Conservation (phyloP, 2,113 vertebrate species). For the Cichladusa arquata region DNA sequence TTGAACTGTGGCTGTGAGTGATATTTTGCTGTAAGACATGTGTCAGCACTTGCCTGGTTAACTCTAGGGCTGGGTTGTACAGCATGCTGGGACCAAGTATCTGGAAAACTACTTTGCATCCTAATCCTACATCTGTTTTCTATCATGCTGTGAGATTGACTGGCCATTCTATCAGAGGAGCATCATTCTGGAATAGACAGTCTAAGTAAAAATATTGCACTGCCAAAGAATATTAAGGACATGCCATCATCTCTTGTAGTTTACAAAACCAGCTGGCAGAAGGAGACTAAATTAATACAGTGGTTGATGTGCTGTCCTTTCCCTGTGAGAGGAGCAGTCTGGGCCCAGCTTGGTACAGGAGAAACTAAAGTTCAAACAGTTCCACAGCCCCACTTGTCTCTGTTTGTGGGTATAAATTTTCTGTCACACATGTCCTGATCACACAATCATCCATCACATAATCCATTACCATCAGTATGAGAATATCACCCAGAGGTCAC, state of each 20-base stretch:
- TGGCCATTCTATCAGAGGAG: conserved; percentile 70
- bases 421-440: not conserved
- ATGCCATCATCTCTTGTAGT: conserved; percentile 48
- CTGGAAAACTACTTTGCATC: conserved; percentile 83
- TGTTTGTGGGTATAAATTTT: not conserved
- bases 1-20: conserved; percentile 85
- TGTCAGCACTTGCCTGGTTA: conserved; percentile 83
- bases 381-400: not conserved
- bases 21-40: conserved; percentile 82
- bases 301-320: conserved; percentile 30
- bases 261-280: conserved; percentile 58
- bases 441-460: not conserved
- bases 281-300: conserved; percentile 16
- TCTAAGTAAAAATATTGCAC: conserved; percentile 65
- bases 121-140: conserved; percentile 84
- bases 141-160: conserved; percentile 78
- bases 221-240: conserved; percentile 76
- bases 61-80: conserved; percentile 72
- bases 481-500: not conserved
- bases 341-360: not conserved
- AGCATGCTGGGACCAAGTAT: conserved; percentile 79
- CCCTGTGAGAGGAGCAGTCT: not conserved
- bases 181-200: conserved; percentile 63
- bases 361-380: not conserved
- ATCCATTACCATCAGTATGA: not conserved